These are phyloP conservation scores for Geotrypetes seraphini DNA, from an alignment of 2,797 vertebrate species.

Conservation along the genomic window DNA sequence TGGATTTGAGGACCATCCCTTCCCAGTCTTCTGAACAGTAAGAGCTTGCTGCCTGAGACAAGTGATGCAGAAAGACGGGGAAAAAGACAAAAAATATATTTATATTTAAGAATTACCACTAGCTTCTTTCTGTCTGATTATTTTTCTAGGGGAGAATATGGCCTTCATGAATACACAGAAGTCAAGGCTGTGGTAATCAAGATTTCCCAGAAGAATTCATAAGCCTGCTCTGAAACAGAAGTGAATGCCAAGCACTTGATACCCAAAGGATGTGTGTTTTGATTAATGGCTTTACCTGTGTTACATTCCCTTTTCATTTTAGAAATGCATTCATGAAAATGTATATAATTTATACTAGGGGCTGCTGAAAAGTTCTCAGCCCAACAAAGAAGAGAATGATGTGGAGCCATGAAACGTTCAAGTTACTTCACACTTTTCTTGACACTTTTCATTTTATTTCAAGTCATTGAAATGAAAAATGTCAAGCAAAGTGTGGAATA, in stretches of 20 bases:
- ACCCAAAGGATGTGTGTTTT: neutral
- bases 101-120: neutral
- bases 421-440: too few species aligned
- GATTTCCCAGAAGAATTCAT: slow-evolving; percentile 77
- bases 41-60: neutral
- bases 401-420: too few species aligned
- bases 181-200: slow-evolving; percentile 77
- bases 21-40: neutral
- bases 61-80: neutral
- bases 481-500: too few species aligned
- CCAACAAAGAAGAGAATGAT: too few species aligned
- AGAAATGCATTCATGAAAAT: slow-evolving; percentile 11
- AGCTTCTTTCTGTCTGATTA: slow-evolving; percentile 8
- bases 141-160: slow-evolving; percentile 68
- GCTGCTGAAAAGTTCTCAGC: too few species aligned
- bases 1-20: neutral
- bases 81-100: neutral
- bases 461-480: too few species aligned
- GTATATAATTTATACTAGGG: slow-evolving; percentile 5
- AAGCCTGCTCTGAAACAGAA: slow-evolving; percentile 17
- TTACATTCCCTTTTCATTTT: slow-evolving; percentile 6
- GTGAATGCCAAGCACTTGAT: slow-evolving; percentile 2
- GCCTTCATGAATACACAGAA: slow-evolving; percentile 76
- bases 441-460: too few species aligned
- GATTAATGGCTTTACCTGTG: neutral